Evolutionary conservation across 2,113 vertebrate genomes (phyloP).

Genomic region (Antigone vipio): DNA sequence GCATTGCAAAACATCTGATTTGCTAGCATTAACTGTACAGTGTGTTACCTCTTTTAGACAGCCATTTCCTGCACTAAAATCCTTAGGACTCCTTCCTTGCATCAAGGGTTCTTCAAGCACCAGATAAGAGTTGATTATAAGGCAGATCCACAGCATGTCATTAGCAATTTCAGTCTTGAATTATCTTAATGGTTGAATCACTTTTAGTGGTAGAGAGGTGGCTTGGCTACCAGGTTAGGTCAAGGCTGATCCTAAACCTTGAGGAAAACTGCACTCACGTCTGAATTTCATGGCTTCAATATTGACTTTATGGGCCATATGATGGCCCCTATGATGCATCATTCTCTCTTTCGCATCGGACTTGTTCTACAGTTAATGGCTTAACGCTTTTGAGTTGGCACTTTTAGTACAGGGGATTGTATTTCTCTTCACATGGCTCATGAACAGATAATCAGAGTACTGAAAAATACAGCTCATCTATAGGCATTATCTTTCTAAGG

Average conservation of each 20-base stretch:
- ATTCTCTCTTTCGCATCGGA: background rate
- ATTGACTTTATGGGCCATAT: constrained; percentile 41
- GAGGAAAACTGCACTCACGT: background rate
- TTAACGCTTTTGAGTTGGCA: background rate
- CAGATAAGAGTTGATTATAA: background rate
- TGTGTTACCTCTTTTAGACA: background rate
- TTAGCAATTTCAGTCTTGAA: background rate
- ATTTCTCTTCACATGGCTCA: background rate
- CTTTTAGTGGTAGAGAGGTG: background rate
- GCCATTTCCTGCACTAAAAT: background rate
- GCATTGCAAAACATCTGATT: background rate
- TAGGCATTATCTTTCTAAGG: background rate
- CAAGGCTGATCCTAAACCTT: constrained; percentile 8
- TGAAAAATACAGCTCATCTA: background rate
- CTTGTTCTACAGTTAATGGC: constrained; percentile 15
- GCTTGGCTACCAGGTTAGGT: background rate
- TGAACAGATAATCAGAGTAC: background rate
- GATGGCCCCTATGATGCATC: background rate
- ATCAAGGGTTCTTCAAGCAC: background rate
- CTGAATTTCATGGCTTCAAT: constrained; percentile 4
- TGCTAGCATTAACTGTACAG: background rate
- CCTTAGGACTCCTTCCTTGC: background rate
- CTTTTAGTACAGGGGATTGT: background rate
- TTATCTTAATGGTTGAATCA: background rate
- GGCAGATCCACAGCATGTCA: background rate